Conservation (phyloP, 1,140 invertebrate genomes). For the Sycophila sp. region DNA sequence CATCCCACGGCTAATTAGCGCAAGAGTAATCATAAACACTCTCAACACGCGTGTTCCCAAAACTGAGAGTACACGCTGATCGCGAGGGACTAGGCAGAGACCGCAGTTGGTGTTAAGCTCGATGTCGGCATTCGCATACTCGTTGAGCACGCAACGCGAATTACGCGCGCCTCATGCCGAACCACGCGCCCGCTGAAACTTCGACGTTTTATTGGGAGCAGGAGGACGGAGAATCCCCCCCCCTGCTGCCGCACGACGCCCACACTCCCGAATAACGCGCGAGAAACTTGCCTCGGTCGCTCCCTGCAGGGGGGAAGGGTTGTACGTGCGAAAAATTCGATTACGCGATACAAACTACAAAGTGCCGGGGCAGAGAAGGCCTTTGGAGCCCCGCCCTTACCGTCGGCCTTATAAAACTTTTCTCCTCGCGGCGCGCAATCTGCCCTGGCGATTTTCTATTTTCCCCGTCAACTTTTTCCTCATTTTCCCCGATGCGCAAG, state of each 20-base stretch:
- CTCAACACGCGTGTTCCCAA: too few species aligned
- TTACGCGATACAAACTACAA: slow-evolving; percentile 16
- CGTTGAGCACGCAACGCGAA: too few species aligned
- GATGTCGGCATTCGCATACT: too few species aligned
- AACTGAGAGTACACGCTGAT: too few species aligned
- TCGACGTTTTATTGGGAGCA: too few species aligned
- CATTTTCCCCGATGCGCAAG: slow-evolving; percentile 7
- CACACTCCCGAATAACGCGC: slow-evolving; percentile 5
- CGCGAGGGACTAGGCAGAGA: too few species aligned
- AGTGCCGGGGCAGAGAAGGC: neutral
- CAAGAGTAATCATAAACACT: too few species aligned
- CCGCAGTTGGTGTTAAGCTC: too few species aligned
- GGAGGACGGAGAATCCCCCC: too few species aligned
- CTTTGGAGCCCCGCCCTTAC: neutral
- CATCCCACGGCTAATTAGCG: too few species aligned
- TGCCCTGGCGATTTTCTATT: slow-evolving; percentile 10
- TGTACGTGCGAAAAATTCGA: slow-evolving; percentile 13
- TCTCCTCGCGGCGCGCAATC: neutral
- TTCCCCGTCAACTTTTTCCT: slow-evolving; percentile 8
- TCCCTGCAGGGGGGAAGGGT: neutral
- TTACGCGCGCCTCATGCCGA: neutral
- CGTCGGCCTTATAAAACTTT: neutral
- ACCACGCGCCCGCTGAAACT: too few species aligned
- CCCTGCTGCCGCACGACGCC: too few species aligned
- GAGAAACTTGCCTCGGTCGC: neutral